Conservation (phyloP, 2,888 invertebrate species). For the Junonia oenone region DNA sequence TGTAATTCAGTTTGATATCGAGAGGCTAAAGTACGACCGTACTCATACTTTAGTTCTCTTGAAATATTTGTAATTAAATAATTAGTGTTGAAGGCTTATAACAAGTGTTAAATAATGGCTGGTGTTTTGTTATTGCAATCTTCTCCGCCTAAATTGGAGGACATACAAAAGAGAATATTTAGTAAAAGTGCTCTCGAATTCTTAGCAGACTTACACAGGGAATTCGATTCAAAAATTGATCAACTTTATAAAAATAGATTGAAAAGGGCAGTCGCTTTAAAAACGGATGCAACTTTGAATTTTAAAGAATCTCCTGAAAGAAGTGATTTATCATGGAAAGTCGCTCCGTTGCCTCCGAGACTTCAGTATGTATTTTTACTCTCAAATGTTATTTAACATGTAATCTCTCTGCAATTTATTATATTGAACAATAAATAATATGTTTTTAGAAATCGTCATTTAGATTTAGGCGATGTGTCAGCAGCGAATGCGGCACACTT, state of each 20-base stretch:
- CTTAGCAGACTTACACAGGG: conserved; percentile 67
- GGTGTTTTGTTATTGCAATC: conserved; percentile 64
- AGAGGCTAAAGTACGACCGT: background rate
- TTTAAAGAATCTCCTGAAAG: conserved; percentile 66
- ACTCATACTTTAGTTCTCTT: background rate
- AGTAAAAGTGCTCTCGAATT: conserved; percentile 78
- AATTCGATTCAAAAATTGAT: conserved; percentile 72
- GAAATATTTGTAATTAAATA: background rate
- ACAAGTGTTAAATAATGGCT: conserved; percentile 26
- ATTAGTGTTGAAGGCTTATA: background rate
- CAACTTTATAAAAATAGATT: conserved; percentile 63
- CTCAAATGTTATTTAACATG: too few relatives aligned
- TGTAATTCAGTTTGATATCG: background rate
- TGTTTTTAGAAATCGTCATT: conserved; percentile 70
- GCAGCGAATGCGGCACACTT: conserved; percentile 81
- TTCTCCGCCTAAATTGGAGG: conserved; percentile 73
- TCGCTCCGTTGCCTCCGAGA: conserved; percentile 77
- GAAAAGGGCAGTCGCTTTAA: conserved; percentile 49
- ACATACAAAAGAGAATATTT: conserved; percentile 76
- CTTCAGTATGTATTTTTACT: conserved; percentile 64
- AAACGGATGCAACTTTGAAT: conserved; percentile 43
- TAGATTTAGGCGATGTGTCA: conserved; percentile 84
- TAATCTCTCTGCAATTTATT: too few relatives aligned
- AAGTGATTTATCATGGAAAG: conserved; percentile 75
- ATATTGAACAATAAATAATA: too few relatives aligned